Evolutionary conservation across 2,888 invertebrate genomes (phyloP), one percentile per base, ranked within the genome.

Genomic region (Nowickia ferox): DNA sequence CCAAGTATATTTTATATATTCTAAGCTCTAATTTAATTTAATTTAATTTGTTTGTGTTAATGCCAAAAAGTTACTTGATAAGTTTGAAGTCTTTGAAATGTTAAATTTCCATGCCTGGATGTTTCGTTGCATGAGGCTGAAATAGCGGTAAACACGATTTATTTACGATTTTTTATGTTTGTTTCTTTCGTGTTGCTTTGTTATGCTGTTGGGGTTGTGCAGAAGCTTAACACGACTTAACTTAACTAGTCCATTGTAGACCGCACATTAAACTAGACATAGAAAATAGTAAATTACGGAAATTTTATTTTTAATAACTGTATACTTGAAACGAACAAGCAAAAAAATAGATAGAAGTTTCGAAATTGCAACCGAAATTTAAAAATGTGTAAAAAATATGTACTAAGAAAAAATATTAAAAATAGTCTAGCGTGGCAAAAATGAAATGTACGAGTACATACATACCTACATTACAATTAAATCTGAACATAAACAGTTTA

Each of bases 141-240:
- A 80, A 61, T 86, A 86, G 86, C 86, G 86, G 86, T 83, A 86
- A 68, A 83, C 74, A 75, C 79, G 74, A 69, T 79, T 86, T 86
- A 85, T 81, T 86, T 65, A 74, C 75, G 44, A 66, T 57, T 69
- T 72, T 72, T 44, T 63, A 30, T 55, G 53, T 72, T 57, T 72
- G 59, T 79, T 71, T 77, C 53, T 53, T 82, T 78, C 61, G 44
- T 84, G 44, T 78, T 66, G 71, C 38, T 84, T 66, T 76, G 44
- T 57, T 57, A n/a, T 68, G 46, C 63, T 81, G 74, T 86, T 83
- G 83, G 83, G 79, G 83, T 86, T 83, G 83, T 83, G 83, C 83
- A 86, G 83, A 86, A 83, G 86, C 83, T 86, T 76, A 86, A 68
- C 71, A 76, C 71, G 61, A 76, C 66, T 72, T 42, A 69, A 72